Evolutionary conservation across 2,797 vertebrate genomes (phyloP).

Genomic region (Chrosomus eos): DNA sequence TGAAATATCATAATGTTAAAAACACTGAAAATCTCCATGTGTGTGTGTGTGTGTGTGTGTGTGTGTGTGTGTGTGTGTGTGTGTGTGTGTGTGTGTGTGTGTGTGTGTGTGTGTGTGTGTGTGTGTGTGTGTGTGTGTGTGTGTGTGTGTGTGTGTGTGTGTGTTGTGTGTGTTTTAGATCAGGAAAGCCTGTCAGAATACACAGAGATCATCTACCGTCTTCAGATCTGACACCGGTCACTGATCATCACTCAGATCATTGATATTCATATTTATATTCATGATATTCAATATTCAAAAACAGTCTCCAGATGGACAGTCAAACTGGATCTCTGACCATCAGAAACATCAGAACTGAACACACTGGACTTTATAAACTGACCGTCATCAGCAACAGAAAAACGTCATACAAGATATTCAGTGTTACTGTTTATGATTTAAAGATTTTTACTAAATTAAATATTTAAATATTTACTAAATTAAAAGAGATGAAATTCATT

Average conservation of each 20-base stretch:
- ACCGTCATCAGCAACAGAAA: no score
- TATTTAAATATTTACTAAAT: no score
- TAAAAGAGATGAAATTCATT: no score
- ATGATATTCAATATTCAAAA: no score
- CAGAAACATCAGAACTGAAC: not conserved
- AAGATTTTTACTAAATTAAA: no score
- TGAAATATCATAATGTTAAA: not conserved
- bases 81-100: not conserved
- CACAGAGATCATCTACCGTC: not conserved
- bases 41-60: not conserved
- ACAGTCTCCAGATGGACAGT: no score
- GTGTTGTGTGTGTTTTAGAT: not conserved
- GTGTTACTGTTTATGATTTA: not conserved
- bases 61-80: not conserved
- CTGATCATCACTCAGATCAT: not conserved
- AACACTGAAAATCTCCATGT: not conserved
- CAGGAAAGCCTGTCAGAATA: not conserved
- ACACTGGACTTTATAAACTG: no score
- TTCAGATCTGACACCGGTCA: not conserved
- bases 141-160: not conserved
- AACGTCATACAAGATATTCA: no score
- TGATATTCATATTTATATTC: no score
- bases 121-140: not conserved
- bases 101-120: not conserved
- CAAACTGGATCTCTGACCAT: no score